phyloP scores from a whole-genome alignment of 2,113 vertebrate genomes.

The Zeus faber region DNA sequence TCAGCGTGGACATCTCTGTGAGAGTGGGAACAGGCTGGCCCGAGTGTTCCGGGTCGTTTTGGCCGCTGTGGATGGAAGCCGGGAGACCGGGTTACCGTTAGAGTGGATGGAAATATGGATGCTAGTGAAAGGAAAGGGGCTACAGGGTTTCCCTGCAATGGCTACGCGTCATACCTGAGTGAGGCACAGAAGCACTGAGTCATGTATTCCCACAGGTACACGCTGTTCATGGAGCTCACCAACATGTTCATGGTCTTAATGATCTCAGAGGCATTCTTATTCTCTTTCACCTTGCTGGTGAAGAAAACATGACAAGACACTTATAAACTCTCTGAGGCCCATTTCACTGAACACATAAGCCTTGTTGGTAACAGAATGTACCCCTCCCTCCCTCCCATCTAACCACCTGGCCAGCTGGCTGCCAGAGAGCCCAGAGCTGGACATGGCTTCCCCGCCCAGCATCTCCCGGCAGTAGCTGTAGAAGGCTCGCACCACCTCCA shows the following conservation, averaged over 20 bases:
- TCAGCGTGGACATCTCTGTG: constrained; percentile 84
- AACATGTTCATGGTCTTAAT: constrained; percentile 93
- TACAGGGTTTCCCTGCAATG: too few species aligned
- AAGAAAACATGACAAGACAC: constrained; percentile 9
- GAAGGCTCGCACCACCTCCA: constrained; percentile 93
- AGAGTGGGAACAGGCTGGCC: constrained; percentile 69
- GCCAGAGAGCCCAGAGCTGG: constrained; percentile 81
- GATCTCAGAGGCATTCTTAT: constrained; percentile 90
- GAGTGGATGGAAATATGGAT: too few species aligned
- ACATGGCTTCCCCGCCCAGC: constrained; percentile 78
- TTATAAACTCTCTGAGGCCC: too few species aligned
- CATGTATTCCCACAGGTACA: constrained; percentile 97
- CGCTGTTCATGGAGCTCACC: constrained; percentile 86
- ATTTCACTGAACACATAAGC: not conserved
- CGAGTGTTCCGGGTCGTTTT: constrained; percentile 45
- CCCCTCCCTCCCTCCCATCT: not conserved
- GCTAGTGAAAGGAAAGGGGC: too few species aligned
- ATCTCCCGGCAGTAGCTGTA: constrained; percentile 85
- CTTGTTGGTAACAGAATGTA: too few species aligned
- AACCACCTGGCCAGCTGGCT: constrained; percentile 78
- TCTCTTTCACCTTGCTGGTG: constrained; percentile 90
- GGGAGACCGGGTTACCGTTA: not conserved
- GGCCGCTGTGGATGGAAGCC: constrained; percentile 50
- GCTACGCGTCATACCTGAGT: constrained; percentile 77
- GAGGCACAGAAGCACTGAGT: constrained; percentile 82